Evolutionary conservation across 2,888 invertebrate species (phyloP).

Genomic region (Hydriomena furcata): DNA sequence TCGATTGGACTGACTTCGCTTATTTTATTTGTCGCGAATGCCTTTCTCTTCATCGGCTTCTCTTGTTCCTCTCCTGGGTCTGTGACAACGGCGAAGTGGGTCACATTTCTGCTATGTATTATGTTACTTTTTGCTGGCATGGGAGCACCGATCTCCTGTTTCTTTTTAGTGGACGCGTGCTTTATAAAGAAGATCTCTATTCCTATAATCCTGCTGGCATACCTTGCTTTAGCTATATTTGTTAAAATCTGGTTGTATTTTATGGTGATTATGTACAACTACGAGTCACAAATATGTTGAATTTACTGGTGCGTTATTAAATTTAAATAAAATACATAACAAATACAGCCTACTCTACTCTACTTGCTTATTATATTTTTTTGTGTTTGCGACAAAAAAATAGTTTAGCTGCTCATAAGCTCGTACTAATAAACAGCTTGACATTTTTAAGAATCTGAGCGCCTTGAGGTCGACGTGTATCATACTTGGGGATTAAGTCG

Average conservation of each 20-base stretch:
- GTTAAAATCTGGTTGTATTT: slow-evolving; percentile 56
- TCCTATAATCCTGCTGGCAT: slow-evolving; percentile 25
- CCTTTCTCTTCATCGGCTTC: slow-evolving; percentile 44
- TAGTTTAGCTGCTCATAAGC: too few species aligned
- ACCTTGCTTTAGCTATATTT: slow-evolving; percentile 40
- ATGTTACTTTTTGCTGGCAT: slow-evolving; percentile 36
- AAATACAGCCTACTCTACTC: too few species aligned
- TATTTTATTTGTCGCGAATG: slow-evolving; percentile 39
- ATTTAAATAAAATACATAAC: too few species aligned
- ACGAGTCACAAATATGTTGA: slow-evolving; percentile 20
- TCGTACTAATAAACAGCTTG: too few species aligned
- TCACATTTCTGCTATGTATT: slow-evolving; percentile 40
- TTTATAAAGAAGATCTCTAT: slow-evolving; percentile 43
- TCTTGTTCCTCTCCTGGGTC: slow-evolving; percentile 11
- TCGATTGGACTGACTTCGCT: slow-evolving; percentile 42
- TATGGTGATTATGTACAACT: slow-evolving; percentile 45
- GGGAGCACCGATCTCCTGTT: slow-evolving; percentile 45
- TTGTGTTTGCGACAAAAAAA: too few species aligned
- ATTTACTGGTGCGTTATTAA: not conserved
- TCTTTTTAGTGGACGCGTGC: slow-evolving; percentile 43
- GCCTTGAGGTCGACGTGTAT: too few species aligned
- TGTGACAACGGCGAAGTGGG: slow-evolving; percentile 27
- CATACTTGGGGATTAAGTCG: too few species aligned
- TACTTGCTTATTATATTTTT: too few species aligned
- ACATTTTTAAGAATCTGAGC: too few species aligned